phyloP scores from a whole-genome alignment of 2,113 vertebrate genomes.

The Lipophrys pholis region DNA sequence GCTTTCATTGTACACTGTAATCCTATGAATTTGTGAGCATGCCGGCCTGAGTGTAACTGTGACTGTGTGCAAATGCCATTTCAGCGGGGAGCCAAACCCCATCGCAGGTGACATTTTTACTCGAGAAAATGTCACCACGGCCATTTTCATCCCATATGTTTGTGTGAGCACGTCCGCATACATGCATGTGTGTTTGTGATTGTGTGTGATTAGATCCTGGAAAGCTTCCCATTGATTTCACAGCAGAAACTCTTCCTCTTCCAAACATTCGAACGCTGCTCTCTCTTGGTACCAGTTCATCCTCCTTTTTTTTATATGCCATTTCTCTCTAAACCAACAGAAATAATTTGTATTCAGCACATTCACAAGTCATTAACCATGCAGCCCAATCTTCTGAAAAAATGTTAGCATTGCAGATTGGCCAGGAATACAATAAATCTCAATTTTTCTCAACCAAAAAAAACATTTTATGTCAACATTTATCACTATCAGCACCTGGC shows the following conservation, averaged over 20 bases:
- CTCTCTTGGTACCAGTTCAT: background rate
- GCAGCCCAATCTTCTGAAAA: too few relatives aligned
- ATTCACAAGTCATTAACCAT: too few relatives aligned
- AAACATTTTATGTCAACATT: too few relatives aligned
- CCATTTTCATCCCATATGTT: slow-evolving; percentile 68
- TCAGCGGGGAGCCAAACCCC: slow-evolving; percentile 62
- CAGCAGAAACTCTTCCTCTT: slow-evolving; percentile 38
- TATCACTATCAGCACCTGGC: too few relatives aligned
- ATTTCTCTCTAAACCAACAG: slow-evolving; percentile 6
- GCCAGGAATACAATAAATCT: too few relatives aligned
- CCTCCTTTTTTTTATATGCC: slow-evolving; percentile 1
- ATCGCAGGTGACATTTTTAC: slow-evolving; percentile 80
- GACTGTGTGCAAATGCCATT: slow-evolving; percentile 77
- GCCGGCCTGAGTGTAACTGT: slow-evolving; percentile 32
- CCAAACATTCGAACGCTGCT: slow-evolving; percentile 34
- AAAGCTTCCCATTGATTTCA: slow-evolving; percentile 45
- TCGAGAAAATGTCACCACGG: slow-evolving; percentile 77
- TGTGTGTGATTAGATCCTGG: slow-evolving; percentile 42
- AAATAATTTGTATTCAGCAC: too few relatives aligned
- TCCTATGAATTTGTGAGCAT: slow-evolving; percentile 65
- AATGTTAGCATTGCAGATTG: too few relatives aligned
- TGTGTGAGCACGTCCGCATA: slow-evolving; percentile 12
- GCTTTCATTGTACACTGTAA: slow-evolving; percentile 66
- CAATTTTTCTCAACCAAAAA: too few relatives aligned
- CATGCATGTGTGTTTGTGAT: slow-evolving; percentile 15